Evolutionary conservation across 2,797 vertebrate genomes (phyloP), one percentile per base, ranked within the genome.

Genomic region (Manis pentadactyla): DNA sequence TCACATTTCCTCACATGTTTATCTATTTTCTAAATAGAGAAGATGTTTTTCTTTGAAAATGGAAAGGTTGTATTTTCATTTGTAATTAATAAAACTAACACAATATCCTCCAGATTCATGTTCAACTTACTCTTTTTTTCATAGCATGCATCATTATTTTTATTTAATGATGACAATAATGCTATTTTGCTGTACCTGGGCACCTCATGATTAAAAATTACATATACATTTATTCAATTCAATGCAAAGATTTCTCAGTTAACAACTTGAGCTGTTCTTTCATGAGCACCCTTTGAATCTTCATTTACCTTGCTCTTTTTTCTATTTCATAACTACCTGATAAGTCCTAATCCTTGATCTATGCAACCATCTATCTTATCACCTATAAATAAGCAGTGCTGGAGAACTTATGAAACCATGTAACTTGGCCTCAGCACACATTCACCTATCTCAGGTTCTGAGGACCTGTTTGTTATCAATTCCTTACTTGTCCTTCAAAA

Each of bases 11-110:
- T 75, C 57, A 66, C n/a, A 82, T 93, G 27, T 85, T 64, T 84
- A 66, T 59, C n/a, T 95, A 73, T 4, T 86, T 31, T 90, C 51
- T 61, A 96, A 96, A 95, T 25, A 84, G 37, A 94, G 51, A 95
- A 78, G 63, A 85, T 2, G n/a, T 77, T 63, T 96, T 85, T 0
- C 14, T 91, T n/a, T 82, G 84, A 91, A 85, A 95, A 64, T 79
- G 27, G 34, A 46, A 87, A 95, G 39, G 25, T 63, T 53, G 68
- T 2, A 49, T 88, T 82, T 95, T 90, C 63, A 73, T 77, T 77
- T 96, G 13, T 73, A 74, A 7, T 75, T 7, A 81, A 46, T 59
- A 87, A 82, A 49, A 73, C 11, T 81, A 82, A 14, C 3, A 75
- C 49, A 57, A 37, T 90, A 74, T 81, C 13, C 11, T 83, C 34